phyloP scores from a whole-genome alignment of 2,888 invertebrate species.

The Cataglyphis rosenhaueri region DNA sequence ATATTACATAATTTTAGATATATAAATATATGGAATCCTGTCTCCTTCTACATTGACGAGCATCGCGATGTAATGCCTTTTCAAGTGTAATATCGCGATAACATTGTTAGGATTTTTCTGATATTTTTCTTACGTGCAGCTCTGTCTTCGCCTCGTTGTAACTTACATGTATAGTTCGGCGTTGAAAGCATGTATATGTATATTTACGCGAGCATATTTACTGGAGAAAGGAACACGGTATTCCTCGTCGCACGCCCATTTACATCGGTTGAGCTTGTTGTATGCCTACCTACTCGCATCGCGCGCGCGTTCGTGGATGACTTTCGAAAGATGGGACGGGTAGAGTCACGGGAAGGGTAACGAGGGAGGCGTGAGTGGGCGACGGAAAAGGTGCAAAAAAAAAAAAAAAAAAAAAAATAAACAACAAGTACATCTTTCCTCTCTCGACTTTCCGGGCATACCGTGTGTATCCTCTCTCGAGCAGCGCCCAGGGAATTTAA shows the following conservation, averaged over 20 bases:
- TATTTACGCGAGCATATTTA: slow-evolving; percentile 55
- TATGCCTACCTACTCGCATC: slow-evolving; percentile 51
- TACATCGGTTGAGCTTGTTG: slow-evolving; percentile 51
- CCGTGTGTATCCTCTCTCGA: slow-evolving; percentile 71
- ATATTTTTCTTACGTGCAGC: slow-evolving; percentile 53
- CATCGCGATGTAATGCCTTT: slow-evolving; percentile 54
- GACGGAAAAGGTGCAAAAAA: not conserved
- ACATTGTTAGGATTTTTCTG: slow-evolving; percentile 60
- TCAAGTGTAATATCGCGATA: slow-evolving; percentile 62
- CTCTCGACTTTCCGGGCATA: slow-evolving; percentile 63
- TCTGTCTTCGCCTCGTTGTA: slow-evolving; percentile 11
- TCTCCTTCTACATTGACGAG: slow-evolving; percentile 24
- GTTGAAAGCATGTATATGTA: slow-evolving; percentile 25
- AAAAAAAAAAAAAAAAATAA: slow-evolving; percentile 35
- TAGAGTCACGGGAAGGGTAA: slow-evolving; percentile 22
- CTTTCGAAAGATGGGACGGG: slow-evolving; percentile 49
- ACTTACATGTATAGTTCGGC: slow-evolving; percentile 11
- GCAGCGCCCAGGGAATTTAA: slow-evolving; percentile 77
- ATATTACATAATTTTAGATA: not conserved
- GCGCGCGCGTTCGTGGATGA: slow-evolving; percentile 59
- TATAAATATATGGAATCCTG: slow-evolving; percentile 45
- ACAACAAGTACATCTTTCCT: slow-evolving; percentile 67
- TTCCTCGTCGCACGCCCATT: slow-evolving; percentile 60
- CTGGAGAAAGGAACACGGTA: slow-evolving; percentile 46
- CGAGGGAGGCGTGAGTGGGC: slow-evolving; percentile 22